Base-by-base conservation (phyloP, 2,888 invertebrate genomes). In the Caenorhabditis macrosperma region DNA sequence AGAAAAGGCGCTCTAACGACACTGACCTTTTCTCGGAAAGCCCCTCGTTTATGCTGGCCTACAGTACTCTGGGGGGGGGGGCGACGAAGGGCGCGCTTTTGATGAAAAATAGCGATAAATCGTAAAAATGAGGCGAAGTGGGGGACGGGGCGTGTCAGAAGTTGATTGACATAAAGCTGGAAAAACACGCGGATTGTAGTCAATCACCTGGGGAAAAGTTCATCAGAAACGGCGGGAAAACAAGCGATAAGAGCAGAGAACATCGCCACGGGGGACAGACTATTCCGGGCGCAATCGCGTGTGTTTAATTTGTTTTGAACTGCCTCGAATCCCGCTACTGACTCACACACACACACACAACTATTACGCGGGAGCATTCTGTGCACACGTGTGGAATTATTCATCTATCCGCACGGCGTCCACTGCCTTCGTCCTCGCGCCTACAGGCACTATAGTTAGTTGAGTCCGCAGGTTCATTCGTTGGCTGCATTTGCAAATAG, bases 271-370 rank as follows among this genome's bases (percentile, higher is more conserved):
- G 52, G 30, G 35, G 22, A 35, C 2, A 17, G 35, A 41, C 33
- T 48, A 61, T 52, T 52, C 26, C 22, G 20, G 44, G 33, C 33
- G 63, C 9, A 52, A 64, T 48, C 57, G 57, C 30, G 17, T 57
- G 67, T 26, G 33, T 33, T 57, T 67, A 67, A 57, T 67, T 67
- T 67, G 67, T 67, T 67, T 67, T 46, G n/a, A n/a, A n/a, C n/a
- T n/a, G 26, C 2, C 6, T 26, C 15, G 22, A n/a, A 15, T 33
- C 35, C 3, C 22, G 9, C 7, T 1, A 0, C 35, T 33, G 4
- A 17, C 33, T 48, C 52, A 63, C 63, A 50, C 63, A 63, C 33
- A 33, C 35, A 20, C 26, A 38, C 48, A 33, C 33, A 38, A 38
- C 38, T 38, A 38, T 38, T 38, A 38, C 38, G 38, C 38, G 15